phyloP scores from a whole-genome alignment of 2,113 vertebrate genomes.

The Felis chaus region DNA sequence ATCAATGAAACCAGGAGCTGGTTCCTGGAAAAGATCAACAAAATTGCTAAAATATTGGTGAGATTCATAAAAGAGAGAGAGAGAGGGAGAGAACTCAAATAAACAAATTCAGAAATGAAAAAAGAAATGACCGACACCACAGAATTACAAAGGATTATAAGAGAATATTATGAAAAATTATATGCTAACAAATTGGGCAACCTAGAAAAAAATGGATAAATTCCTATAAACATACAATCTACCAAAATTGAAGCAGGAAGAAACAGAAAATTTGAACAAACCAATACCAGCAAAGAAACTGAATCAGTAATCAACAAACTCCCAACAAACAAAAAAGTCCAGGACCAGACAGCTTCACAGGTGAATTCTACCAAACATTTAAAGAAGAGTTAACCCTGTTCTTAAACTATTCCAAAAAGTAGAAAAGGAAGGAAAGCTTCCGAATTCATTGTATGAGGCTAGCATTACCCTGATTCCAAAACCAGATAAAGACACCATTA shows the following conservation, averaged over 20 bases:
- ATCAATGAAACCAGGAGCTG: not conserved
- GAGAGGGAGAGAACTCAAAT: not conserved
- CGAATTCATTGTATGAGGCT: not conserved
- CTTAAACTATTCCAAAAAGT: not conserved
- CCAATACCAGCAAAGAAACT: not conserved
- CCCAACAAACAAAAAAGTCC: not conserved
- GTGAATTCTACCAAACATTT: not conserved
- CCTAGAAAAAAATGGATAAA: not conserved
- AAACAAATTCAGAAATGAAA: not conserved
- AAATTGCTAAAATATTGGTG: not conserved
- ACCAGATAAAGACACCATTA: not conserved
- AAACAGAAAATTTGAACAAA: not conserved
- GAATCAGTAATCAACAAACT: not conserved
- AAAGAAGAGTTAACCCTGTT: not conserved
- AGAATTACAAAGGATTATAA: not conserved
- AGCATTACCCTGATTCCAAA: not conserved
- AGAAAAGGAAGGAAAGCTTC: not conserved
- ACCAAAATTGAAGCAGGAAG: not conserved
- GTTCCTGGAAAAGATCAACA: not conserved
- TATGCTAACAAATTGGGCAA: not conserved
- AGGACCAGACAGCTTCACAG: not conserved
- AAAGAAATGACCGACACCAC: not conserved
- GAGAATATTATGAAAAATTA: not conserved
- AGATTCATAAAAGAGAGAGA: not conserved
- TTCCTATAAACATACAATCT: not conserved